Percentiles rank a stretch among this genome's conserved stretches.
Evolutionary conservation across 1,140 invertebrate species (phyloP).

Genomic region (Brachionus koreanus): DNA sequence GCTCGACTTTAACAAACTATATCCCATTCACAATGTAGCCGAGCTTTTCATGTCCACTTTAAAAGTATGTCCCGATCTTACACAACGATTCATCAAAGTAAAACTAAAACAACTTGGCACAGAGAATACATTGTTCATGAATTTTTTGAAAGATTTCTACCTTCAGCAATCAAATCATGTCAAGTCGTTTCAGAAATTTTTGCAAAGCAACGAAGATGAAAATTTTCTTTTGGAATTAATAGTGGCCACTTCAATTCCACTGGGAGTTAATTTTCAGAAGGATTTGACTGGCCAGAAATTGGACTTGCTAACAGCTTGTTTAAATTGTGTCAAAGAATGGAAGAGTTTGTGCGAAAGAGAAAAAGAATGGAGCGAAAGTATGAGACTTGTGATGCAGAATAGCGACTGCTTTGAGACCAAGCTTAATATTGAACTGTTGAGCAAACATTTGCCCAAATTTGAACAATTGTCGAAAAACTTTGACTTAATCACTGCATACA

Average conservation of each 20-base stretch:
- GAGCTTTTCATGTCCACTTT: background rate
- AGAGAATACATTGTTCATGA: background rate
- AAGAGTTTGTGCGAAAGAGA: background rate
- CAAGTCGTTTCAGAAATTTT: background rate
- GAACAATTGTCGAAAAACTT: background rate
- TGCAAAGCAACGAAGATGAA: background rate
- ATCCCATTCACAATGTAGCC: background rate
- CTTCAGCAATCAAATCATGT: background rate
- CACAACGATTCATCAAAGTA: conserved; percentile 30
- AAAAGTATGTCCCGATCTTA: background rate
- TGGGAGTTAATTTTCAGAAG: background rate
- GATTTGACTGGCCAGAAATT: background rate
- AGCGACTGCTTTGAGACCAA: background rate
- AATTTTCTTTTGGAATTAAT: background rate
- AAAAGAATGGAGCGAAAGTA: background rate
- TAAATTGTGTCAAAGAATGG: conserved; percentile 27
- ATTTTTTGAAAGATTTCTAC: background rate
- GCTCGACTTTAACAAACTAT: background rate
- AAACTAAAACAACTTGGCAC: background rate
- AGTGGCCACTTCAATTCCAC: background rate
- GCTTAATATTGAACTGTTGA: background rate
- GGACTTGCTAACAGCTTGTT: background rate
- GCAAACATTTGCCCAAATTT: conserved; percentile 17
- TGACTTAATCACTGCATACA: background rate
- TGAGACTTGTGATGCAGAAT: background rate